A percentile compares a stretch with the other conserved stretches of the same genome.
These are phyloP conservation scores for Sebastes flavidus DNA, from an alignment of 2,797 vertebrate species.

Conservation along the genomic window DNA sequence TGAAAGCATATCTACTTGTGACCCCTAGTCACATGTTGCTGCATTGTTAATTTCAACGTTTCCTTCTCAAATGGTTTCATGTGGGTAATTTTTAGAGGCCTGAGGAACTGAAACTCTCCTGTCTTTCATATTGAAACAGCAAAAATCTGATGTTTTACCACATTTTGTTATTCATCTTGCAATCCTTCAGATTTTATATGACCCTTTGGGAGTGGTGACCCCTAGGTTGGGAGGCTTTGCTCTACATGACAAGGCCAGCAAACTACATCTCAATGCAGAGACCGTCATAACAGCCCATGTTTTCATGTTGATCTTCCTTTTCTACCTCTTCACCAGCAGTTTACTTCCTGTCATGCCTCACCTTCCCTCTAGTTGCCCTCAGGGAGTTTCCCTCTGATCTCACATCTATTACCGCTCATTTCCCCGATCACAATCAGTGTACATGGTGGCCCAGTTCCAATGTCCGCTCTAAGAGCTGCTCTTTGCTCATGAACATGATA, in stretches of 20 bases:
- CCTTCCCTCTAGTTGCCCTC: neutral
- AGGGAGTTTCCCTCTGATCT: neutral
- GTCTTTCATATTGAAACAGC: neutral
- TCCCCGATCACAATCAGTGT: neutral
- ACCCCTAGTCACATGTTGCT: too few species aligned
- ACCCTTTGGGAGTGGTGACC: neutral
- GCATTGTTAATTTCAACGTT: neutral
- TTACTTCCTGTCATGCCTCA: neutral
- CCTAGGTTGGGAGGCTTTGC: too few species aligned
- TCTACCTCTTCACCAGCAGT: neutral
- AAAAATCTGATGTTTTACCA: neutral
- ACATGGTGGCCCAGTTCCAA: constrained; percentile 1
- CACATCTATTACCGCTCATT: neutral
- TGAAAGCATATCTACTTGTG: neutral
- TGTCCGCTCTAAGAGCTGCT: neutral
- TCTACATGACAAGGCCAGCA: neutral
- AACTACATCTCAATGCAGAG: neutral
- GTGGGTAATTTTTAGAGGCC: neutral
- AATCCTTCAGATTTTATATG: neutral
- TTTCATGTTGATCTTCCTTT: neutral
- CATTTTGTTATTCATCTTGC: neutral
- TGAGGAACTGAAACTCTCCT: neutral
- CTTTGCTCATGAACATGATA: neutral
- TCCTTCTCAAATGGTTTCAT: neutral
- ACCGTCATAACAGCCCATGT: neutral